Evolutionary conservation across 1,140 invertebrate species (phyloP), one percentile per base, ranked within the genome.

Genomic region (Trichogramma pretiosum): DNA sequence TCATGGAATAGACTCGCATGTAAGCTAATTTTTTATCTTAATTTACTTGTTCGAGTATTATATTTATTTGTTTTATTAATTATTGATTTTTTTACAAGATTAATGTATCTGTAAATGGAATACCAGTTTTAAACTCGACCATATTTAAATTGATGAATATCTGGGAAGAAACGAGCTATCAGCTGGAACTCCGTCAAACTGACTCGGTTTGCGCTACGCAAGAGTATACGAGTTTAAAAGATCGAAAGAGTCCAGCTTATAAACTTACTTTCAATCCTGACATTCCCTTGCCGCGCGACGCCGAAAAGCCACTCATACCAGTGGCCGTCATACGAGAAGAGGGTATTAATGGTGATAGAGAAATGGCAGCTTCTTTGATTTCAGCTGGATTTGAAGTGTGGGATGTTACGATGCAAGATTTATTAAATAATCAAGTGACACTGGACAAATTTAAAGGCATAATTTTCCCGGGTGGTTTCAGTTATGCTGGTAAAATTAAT

Each of bases 111-210:
- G 70, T 82, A 0, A 81, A 84, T 48, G 74, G 73, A 3, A 57
- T 70, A 11, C 58, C 65, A 18, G 75, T 87, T 2, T 58, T 96
- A 2, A 65, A 82, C 26, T 77, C 79, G 13, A 72, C 73, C 4
- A 74, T 95, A 18, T 63, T 78, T 17, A 61, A 76, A 1, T 65
- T 93, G 18, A 82, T 89, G 63, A 76, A 81, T 58, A 77, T 84
- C 53, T 98, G 94, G 95, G 95, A 98, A 71, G 88, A 94, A 63
- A 97, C 93, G 0, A 96, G 93, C 70, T 96, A 87, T 61, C 80
- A 83, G 53, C 64, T 98, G 32, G 94, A 98, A 65, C 74, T 79
- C 50, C 72, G 80, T 10, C 95, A 98, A 71, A 82, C 84, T 4
- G 88, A 91, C 56, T 66, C 77, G 2, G 70, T 79, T 3, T 94